Evolutionary conservation across 30 jellyfish, hydroid and myxozoan species (phyloP).

Genomic region (Hydractinia symbiolongicarpus): DNA sequence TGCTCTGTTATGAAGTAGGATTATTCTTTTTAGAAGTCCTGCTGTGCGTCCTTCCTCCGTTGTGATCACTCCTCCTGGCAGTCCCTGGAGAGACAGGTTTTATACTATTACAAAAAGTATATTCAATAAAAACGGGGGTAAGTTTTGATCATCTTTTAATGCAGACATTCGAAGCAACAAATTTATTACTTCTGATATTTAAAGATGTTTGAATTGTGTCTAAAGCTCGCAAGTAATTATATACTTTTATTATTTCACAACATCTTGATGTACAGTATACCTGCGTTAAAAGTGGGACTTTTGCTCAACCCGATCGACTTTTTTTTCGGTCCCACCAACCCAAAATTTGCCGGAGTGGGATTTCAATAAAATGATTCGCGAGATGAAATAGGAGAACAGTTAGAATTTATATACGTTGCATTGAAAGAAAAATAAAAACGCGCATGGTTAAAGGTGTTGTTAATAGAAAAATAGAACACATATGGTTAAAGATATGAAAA

Average conservation of each 20-base stretch:
- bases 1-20: not conserved
- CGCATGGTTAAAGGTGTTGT: too few species aligned
- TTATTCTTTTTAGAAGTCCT: not conserved
- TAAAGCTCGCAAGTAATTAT: not conserved
- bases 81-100: conserved; percentile 75
- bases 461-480: too few species aligned
- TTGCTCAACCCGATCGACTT: too few species aligned
- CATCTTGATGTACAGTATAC: not conserved
- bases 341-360: too few species aligned
- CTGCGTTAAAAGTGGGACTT: not conserved
- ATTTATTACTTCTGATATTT: not conserved
- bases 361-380: too few species aligned
- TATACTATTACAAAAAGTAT: conserved; percentile 49
- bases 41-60: conserved; percentile 34
- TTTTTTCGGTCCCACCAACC: too few species aligned
- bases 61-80: conserved; percentile 63
- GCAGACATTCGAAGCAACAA: not conserved
- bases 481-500: too few species aligned
- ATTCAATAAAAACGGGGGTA: conserved; percentile 28
- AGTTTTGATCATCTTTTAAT: not conserved
- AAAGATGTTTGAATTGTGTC: not conserved
- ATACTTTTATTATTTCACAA: not conserved
- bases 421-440: too few species aligned
- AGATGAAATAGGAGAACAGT: too few species aligned
- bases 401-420: too few species aligned